phyloP scores from a whole-genome alignment of 2,888 invertebrate genomes.

The Chymomyza fuscimana region DNA sequence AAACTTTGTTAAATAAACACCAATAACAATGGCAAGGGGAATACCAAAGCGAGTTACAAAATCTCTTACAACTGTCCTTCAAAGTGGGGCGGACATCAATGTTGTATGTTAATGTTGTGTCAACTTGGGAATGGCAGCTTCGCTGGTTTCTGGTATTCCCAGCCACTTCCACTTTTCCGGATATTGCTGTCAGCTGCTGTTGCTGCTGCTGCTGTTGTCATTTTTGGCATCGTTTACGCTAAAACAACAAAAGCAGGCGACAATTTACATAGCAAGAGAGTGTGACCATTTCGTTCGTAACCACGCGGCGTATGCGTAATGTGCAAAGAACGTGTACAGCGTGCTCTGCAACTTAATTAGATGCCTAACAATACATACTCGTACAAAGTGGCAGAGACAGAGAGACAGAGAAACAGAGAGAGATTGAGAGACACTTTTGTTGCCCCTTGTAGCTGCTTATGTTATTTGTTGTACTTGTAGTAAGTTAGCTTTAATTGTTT shows the following conservation, averaged over 20 bases:
- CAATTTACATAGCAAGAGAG: conserved; percentile 48
- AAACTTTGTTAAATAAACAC: conserved; percentile 27
- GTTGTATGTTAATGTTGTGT: conserved; percentile 6
- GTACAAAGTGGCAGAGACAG: no score
- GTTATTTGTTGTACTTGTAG: background rate
- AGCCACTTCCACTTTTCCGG: background rate
- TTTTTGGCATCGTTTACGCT: conserved; percentile 32
- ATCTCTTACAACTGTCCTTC: background rate
- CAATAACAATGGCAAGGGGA: background rate
- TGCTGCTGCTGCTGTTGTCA: conserved; percentile 46
- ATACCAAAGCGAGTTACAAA: background rate
- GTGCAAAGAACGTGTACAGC: conserved; percentile 16
- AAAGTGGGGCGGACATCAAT: background rate
- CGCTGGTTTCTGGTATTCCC: background rate
- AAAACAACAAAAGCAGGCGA: conserved; percentile 24
- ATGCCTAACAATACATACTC: background rate
- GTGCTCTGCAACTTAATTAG: conserved; percentile 22
- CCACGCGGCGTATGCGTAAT: conserved; percentile 39
- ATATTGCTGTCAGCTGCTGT: conserved; percentile 40
- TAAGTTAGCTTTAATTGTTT: background rate
- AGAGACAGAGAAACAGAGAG: no score
- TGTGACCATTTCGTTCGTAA: background rate
- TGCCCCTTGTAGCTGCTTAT: background rate
- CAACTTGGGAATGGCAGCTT: background rate
- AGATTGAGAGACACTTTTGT: background rate